Conservation (phyloP, 30 jellyfish, hydroid and myxozoan genomes). For the Turritopsis dohrnii region DNA sequence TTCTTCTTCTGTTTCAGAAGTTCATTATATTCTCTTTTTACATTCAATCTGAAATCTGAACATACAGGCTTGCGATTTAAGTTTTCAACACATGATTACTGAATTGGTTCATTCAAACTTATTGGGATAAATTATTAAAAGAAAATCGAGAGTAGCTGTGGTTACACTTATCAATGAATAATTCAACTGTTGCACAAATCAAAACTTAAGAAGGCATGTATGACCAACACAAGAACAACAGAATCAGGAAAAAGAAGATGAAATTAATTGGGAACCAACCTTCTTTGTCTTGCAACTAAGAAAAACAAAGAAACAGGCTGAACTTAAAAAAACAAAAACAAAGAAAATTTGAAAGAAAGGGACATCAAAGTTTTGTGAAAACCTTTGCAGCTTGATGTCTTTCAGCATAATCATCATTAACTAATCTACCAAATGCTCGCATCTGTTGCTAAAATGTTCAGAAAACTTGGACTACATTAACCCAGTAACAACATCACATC, state of each 20-base stretch:
- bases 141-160: not conserved
- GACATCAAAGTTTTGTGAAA: not conserved
- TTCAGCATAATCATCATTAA: not conserved
- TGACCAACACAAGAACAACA: not conserved
- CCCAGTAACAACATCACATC: too few relatives aligned
- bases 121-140: too few relatives aligned
- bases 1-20: constrained; percentile 60
- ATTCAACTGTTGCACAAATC: not conserved
- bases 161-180: not conserved
- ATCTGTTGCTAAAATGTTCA: not conserved
- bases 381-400: not conserved
- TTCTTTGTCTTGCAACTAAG: not conserved
- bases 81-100: not conserved
- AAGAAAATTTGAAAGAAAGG: not conserved
- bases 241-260: not conserved
- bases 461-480: not conserved
- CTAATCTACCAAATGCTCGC: not conserved
- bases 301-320: too few relatives aligned
- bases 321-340: too few relatives aligned
- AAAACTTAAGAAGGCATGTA: not conserved
- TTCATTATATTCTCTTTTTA: constrained; percentile 60
- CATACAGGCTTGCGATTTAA: not conserved
- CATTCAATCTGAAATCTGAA: constrained; percentile 29
- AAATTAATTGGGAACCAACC: not conserved
- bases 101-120: not conserved